These are phyloP conservation scores for Aldrovandia affinis DNA, from an alignment of 2,797 vertebrate species.

Conservation along the genomic window DNA sequence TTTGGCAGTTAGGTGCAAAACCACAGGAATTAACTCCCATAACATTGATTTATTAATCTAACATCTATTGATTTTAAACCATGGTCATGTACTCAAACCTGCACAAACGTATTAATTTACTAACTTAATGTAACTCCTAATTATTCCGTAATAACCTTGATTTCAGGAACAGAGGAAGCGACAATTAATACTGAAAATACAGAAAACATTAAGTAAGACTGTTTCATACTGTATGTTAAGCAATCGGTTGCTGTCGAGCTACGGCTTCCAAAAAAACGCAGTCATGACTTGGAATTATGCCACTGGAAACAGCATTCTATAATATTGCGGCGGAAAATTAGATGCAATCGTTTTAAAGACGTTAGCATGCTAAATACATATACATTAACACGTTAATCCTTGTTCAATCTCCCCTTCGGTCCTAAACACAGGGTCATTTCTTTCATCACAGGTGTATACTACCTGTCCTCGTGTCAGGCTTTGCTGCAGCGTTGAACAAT, in stretches of 20 bases:
- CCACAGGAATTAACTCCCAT: not conserved
- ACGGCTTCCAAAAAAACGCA: not conserved
- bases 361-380: not conserved
- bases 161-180: no score
- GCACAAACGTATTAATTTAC: not conserved
- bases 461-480: not conserved
- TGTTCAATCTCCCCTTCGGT: not conserved
- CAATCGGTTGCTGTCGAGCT: not conserved
- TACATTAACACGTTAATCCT: not conserved
- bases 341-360: not conserved
- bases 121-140: not conserved
- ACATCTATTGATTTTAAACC: not conserved
- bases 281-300: not conserved
- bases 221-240: no score
- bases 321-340: not conserved
- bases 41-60: no score
- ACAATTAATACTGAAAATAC: no score
- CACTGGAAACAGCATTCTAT: not conserved
- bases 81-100: not conserved
- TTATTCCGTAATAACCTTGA: not conserved
- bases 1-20: not conserved
- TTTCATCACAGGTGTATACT: not conserved
- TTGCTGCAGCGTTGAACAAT: constrained; percentile 22
- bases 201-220: no score
- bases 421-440: not conserved